Base-by-base conservation (phyloP, 2,888 invertebrate genomes). In the Scaptomyza flava region DNA sequence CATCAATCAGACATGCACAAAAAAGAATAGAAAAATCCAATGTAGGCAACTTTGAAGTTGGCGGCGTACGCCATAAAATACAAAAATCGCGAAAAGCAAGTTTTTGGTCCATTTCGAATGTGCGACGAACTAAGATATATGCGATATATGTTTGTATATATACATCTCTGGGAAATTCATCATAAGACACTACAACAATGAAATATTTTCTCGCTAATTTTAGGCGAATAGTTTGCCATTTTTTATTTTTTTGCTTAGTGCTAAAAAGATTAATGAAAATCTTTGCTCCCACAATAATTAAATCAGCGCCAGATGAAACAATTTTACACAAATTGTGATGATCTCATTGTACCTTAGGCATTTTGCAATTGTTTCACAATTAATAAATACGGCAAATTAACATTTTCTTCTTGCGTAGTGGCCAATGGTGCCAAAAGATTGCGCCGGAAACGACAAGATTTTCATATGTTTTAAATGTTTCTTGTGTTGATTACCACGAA, bases 51-150 rank as follows among this genome's bases (percentile, higher is more conserved):
- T 84, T 84, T 84, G 83, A 84, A 85, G 83, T 82, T 68, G 50
- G 66, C 77, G 83, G 68, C 80, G 36, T n/a, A 51, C 57, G 63
- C 58, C 68, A 69, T 48, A 68, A 79, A 68, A 62, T 66, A 47
- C 62, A 68, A 74, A 73, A 74, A 62, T 45, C 52, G 11, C 23
- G 2, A 42, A 51, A 36, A 17, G 45, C 68, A 62, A 77, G 79
- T 81, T 84, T 65, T 63, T 68, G 78, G 68, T 68, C 76, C 66
- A 85, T 80, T 82, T 82, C 80, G 71, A 85, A 80, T 78, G 68
- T 70, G 65, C 30, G 36, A 14, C 38, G 51, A 51, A 27, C 58
- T 59, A 43, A 54, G 54, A 51, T 63, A 77, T 45, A 50, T 45
- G 27, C 23, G 41, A 14, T 33, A 45, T 11, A 3, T 42, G 27